Percentiles rank a stretch among this genome's conserved stretches.
Conservation (phyloP, 2,113 vertebrate genomes). For the Rafetus swinhoei region DNA sequence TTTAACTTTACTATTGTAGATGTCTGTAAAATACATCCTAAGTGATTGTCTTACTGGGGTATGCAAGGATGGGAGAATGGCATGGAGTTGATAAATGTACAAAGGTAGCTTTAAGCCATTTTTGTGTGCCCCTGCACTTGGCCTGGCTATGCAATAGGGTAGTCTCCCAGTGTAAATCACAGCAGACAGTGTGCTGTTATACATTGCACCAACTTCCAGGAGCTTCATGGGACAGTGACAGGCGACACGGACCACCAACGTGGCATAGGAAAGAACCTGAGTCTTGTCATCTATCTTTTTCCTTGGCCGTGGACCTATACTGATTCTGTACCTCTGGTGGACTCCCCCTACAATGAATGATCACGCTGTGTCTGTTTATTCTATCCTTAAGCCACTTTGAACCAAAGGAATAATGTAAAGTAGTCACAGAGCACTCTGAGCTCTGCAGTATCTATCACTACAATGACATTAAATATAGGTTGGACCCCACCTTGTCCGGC, state of each 20-base stretch:
- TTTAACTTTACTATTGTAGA: no score
- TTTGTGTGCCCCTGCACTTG: neutral
- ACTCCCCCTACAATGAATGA: neutral
- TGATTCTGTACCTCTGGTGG: neutral
- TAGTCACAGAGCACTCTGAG: neutral
- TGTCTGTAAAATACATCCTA: neutral
- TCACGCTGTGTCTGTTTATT: neutral
- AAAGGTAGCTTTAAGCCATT: neutral
- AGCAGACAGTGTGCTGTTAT: neutral
- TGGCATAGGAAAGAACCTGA: neutral
- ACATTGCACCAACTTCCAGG: neutral
- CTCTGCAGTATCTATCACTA: neutral
- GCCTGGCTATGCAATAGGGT: neutral
- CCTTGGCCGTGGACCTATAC: no score
- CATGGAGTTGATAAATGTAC: neutral
- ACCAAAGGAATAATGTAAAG: neutral
- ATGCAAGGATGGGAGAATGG: no score
- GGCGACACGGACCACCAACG: neutral
- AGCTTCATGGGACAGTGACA: neutral
- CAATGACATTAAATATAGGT: neutral
- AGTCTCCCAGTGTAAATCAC: neutral
- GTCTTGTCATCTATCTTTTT: neutral
- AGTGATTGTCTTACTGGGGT: no score
- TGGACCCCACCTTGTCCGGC: no score
- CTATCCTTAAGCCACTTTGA: neutral